Conservation (phyloP, 2,113 vertebrate genomes). For the Zosterops japonicus region DNA sequence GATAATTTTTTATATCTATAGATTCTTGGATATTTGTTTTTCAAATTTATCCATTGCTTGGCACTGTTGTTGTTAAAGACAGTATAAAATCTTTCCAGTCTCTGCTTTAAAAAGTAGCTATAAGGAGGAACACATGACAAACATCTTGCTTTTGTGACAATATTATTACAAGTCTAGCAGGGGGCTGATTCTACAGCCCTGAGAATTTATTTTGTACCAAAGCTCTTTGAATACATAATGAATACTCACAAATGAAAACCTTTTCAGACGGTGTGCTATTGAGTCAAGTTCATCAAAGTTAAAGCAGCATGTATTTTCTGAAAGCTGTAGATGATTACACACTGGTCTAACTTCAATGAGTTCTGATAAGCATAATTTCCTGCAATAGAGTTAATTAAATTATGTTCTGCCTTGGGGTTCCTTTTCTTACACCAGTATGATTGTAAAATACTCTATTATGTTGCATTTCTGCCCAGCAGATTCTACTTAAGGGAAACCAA, state of each 20-base stretch:
- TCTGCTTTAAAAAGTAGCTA: neutral
- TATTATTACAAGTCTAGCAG: neutral
- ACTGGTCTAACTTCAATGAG: slow-evolving; percentile 42
- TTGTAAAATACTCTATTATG: slow-evolving; percentile 6
- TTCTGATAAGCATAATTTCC: slow-evolving; percentile 54
- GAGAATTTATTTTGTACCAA: slow-evolving; percentile 42
- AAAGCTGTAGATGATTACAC: slow-evolving; percentile 49
- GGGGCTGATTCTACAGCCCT: neutral
- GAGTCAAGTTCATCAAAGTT: slow-evolving; percentile 58
- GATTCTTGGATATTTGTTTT: neutral
- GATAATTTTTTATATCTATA: neutral
- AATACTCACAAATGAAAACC: slow-evolving; percentile 41
- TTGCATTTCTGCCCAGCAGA: neutral
- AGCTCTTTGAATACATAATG: slow-evolving; percentile 33
- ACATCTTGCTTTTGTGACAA: slow-evolving; percentile 10
- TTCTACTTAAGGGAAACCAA: neutral
- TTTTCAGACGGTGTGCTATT: slow-evolving; percentile 24
- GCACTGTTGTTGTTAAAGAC: neutral
- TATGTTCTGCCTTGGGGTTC: neutral
- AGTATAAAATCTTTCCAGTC: neutral
- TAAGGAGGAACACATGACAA: neutral
- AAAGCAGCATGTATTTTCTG: slow-evolving; percentile 45
- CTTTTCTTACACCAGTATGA: neutral
- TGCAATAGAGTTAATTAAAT: slow-evolving; percentile 54
- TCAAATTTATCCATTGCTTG: neutral